phyloP scores from a whole-genome alignment of 2,113 vertebrate species.

The Chlorodrepanis virens region DNA sequence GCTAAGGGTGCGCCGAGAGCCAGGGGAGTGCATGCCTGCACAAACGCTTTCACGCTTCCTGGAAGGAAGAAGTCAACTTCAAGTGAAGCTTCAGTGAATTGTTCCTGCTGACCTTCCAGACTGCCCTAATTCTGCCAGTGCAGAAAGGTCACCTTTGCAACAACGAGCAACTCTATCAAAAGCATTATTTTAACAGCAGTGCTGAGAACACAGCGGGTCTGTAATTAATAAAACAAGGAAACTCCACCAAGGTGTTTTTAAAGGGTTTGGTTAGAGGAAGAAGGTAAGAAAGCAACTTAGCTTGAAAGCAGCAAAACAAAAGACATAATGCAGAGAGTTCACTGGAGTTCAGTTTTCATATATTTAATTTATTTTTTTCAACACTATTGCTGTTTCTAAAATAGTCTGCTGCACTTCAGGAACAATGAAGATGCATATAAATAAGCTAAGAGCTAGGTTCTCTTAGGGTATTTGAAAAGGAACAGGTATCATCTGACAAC shows the following conservation, averaged over 20 bases:
- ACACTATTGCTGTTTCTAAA: neutral
- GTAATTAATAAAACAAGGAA: conserved; percentile 24
- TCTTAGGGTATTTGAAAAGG: neutral
- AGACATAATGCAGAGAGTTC: neutral
- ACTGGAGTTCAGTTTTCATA: neutral
- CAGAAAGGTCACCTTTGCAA: conserved; percentile 8
- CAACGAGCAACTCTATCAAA: neutral
- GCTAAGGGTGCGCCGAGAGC: neutral
- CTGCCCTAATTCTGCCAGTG: neutral
- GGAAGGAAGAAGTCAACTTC: neutral
- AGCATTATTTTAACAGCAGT: conserved; percentile 13
- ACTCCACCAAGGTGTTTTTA: conserved; percentile 29
- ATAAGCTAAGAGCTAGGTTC: neutral
- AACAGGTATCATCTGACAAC: neutral
- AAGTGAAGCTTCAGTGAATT: neutral
- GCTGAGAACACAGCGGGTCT: neutral
- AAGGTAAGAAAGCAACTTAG: neutral
- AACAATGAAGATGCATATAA: neutral
- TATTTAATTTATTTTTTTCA: neutral
- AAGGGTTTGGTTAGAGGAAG: neutral
- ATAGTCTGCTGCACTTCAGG: neutral
- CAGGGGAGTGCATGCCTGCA: fast-evolving
- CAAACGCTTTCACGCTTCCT: neutral
- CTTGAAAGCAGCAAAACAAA: neutral
- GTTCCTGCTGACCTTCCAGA: neutral